Base-by-base conservation (phyloP, 2,797 vertebrate species). In the Coluber constrictor region DNA sequence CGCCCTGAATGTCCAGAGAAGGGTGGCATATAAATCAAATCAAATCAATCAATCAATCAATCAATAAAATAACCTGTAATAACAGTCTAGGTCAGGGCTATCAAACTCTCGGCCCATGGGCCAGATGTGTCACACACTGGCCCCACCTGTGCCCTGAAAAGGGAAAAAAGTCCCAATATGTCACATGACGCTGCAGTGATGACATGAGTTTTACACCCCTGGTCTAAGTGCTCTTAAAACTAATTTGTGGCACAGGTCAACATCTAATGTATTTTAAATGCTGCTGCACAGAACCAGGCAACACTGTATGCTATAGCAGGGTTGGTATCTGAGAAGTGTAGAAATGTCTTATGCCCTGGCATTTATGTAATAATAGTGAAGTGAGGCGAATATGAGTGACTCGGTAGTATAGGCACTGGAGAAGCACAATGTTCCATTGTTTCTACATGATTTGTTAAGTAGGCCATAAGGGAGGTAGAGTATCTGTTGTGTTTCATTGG, bases 171-270 rank as follows among this genome's bases (percentile, higher is more conserved):
- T 59, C 57, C 18, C 18, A 1, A 59, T 20, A 59, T 0, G 2
- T 59, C 18, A 59, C 18, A 0, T 20, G 57, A 59, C 2, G 1
- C 6, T 5, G 6, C 57, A 0, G 2, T 59, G 5, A 59, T 18
- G 18, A 59, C 5, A 7, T 59, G 57, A 59, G 57, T 59, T 59
- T 23, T 18, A 20, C 16, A 59, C 18, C 57, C 57, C 18, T 56
- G 15, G 56, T 56, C 56, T 61, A 32, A 7, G 16, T 74, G 12
- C 63, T 66, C 11, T 63, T 32, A 70, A 70, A 32, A 32, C 66
- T 32, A 74, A 74, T 74, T 74, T 74, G n/a, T 32, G 7, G 66
- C 66, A 74, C 6, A 74, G n/a, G 66, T 74, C 15, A 70, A 4
- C 15, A 74, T 37, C n/a, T 74, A 7, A 74, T 3, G 1, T 37